Percentiles rank a stretch among this genome's conserved stretches.
Conservation (phyloP, 2,888 invertebrate species). For the Stenurella melanura region DNA sequence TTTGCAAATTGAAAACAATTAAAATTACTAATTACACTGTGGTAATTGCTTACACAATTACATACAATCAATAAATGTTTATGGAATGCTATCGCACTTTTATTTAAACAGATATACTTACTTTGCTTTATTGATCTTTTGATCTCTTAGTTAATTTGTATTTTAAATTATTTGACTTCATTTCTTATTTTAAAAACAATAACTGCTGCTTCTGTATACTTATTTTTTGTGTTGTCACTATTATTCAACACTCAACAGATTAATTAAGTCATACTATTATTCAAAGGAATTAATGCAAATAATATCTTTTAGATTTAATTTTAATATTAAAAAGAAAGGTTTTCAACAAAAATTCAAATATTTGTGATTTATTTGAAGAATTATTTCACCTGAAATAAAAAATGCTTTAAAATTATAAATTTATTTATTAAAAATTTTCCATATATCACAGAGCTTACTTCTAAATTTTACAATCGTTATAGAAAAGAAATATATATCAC, state of each 20-base stretch:
- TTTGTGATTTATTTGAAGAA: background rate
- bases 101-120: background rate
- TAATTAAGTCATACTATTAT: too few relatives aligned
- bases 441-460: slow-evolving; percentile 28
- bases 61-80: background rate
- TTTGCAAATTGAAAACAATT: too few relatives aligned
- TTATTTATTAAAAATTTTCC: slow-evolving; percentile 20
- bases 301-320: too few relatives aligned
- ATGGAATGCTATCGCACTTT: background rate
- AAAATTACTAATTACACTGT: too few relatives aligned
- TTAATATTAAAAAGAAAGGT: background rate
- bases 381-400: slow-evolving; percentile 8
- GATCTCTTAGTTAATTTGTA: background rate
- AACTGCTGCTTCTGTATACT: background rate
- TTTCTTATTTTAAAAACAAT: background rate
- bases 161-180: background rate
- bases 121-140: background rate
- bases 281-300: too few relatives aligned
- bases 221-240: background rate
- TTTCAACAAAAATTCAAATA: background rate
- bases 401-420: background rate
- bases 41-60: background rate
- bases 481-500: slow-evolving; percentile 38
- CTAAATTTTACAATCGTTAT: slow-evolving; percentile 25
- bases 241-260: background rate